These are phyloP conservation scores for Eurosta solidaginis DNA, from an alignment of 1,140 invertebrate species.

Conservation along the genomic window DNA sequence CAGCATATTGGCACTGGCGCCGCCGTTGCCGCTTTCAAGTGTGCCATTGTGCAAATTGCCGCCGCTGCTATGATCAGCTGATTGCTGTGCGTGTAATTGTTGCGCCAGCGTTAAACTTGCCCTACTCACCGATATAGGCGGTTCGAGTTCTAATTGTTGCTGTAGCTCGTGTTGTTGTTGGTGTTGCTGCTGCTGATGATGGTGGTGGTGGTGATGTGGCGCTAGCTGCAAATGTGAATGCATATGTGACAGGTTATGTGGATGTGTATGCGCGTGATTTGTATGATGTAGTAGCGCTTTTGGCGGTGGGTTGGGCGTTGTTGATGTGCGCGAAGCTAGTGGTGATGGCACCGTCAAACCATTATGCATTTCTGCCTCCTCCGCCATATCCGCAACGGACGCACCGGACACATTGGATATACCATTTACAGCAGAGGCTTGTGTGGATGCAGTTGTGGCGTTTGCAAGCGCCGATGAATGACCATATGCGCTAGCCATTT, in stretches of 20 bases:
- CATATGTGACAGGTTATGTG: neutral
- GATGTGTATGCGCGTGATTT: too few species aligned
- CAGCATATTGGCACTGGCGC: slow-evolving; percentile 1
- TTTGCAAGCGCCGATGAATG: slow-evolving; percentile 14
- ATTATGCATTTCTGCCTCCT: neutral
- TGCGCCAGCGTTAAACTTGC: slow-evolving; percentile 30
- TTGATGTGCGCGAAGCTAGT: neutral
- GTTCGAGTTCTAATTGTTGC: neutral
- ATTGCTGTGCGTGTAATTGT: slow-evolving; percentile 43
- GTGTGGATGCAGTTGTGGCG: slow-evolving; percentile 27
- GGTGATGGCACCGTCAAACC: neutral
- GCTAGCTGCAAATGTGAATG: neutral
- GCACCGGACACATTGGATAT: neutral
- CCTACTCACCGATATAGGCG: neutral
- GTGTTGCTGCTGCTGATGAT: neutral
- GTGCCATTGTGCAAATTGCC: neutral
- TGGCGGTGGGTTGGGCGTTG: neutral
- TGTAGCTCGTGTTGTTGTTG: neutral
- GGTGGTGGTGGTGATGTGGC: neutral
- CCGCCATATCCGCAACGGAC: neutral
- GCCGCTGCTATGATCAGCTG: slow-evolving; percentile 35
- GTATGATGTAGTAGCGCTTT: neutral
- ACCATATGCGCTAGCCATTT: slow-evolving; percentile 54
- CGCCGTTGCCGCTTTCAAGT: neutral
- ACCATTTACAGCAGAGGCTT: neutral